phyloP scores from a whole-genome alignment of 2,888 invertebrate species.

The Polydesmus complanatus region DNA sequence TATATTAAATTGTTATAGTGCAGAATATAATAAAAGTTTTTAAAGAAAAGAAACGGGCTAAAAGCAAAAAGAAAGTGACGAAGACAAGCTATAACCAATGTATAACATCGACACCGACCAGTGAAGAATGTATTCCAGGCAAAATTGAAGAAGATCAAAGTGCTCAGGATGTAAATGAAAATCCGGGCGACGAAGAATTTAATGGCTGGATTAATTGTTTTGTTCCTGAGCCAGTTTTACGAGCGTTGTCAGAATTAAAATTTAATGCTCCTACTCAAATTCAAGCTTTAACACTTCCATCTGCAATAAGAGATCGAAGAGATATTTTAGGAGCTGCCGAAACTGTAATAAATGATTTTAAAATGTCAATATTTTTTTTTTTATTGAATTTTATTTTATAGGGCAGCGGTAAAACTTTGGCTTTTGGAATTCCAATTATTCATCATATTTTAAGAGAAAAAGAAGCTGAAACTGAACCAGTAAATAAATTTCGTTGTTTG shows the following conservation, averaged over 20 bases:
- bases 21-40: too few relatives aligned
- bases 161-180: background rate
- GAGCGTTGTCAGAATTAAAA: conserved; percentile 56
- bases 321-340: conserved; percentile 98
- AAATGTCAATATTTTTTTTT: background rate
- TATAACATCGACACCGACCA: background rate
- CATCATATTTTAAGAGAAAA: conserved; percentile 60
- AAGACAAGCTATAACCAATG: conserved; percentile 14
- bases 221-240: conserved; percentile 53
- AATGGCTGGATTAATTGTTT: conserved; percentile 34
- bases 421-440: conserved; percentile 89
- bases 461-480: conserved; percentile 22
- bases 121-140: too few relatives aligned
- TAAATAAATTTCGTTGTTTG: conserved; percentile 50
- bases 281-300: conserved; percentile 62
- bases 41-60: conserved; percentile 26
- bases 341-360: conserved; percentile 41
- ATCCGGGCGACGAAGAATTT: conserved; percentile 17
- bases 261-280: conserved; percentile 78
- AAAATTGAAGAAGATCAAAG: background rate
- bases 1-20: background rate
- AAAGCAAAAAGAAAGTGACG: conserved; percentile 21
- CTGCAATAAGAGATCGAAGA: conserved; percentile 69
- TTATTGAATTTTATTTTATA: conserved; percentile 23
- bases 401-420: conserved; percentile 96